Base-by-base conservation (phyloP, 2,113 vertebrate genomes). In the Probosciger aterrimus region DNA sequence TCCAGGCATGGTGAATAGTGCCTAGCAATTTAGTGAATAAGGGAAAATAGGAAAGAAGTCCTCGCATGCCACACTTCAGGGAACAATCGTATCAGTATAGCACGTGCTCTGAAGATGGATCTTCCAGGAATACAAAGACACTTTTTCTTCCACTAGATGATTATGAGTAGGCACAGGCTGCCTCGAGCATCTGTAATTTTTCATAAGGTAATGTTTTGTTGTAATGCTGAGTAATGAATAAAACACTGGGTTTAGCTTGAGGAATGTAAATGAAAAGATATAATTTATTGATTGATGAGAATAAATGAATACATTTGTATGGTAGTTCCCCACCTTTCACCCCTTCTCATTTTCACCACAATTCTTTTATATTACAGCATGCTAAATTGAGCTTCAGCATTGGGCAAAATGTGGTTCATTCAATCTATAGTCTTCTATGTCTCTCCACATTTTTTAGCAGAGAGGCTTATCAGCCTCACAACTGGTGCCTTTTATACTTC, bases 161-260 rank as follows among this genome's bases (percentile, higher is more conserved):
- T 65, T 79, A 83, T 49, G 17, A 82, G 69, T 73, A 57, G n/a
- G 80, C 55, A 71, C 39, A 93, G 43, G 4, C 31, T 81, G 57
- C 52, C 88, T 93, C 52, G 47, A 86, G 44, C 52, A 69, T 89
- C 49, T 94, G 43, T 46, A 91, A 41, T 69, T 95, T 93, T 97
- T 97, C 92, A 69, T 60, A 68, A 86, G 57, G 28, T 64, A 92
- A 63, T 12, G 19, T 88, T 90, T 82, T 86, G 35, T 76, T 91
- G 62, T 53, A 92, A 60, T 57, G 46, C 7, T 86, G 35, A 25
- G 53, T 81, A 90, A 83, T 53, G 28, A 86, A 82, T 84, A 80
- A 89, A 87, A 47, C 57, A 70, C 9, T 46, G 19, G 13, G 44
- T 90, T 93, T 86, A 92, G 12, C 49, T 49, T 79, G 57, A 65